phyloP scores from a whole-genome alignment of 2,888 invertebrate species.

The Operophtera brumata region DNA sequence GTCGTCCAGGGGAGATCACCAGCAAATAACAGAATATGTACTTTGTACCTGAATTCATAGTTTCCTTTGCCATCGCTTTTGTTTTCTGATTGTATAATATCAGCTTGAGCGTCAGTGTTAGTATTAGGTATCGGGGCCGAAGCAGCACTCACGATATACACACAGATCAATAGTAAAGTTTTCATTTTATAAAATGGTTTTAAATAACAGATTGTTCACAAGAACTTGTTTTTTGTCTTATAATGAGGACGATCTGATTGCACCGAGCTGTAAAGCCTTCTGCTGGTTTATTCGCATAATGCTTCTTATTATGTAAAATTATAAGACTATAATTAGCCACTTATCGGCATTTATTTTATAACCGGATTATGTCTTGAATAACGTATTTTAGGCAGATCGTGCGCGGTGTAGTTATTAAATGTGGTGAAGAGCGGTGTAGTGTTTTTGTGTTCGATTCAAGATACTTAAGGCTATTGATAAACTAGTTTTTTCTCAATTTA shows the following conservation, averaged over 20 bases:
- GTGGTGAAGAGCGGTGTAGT: no score
- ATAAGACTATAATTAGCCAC: background rate
- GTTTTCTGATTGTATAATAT: constrained; percentile 8
- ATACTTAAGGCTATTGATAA: no score
- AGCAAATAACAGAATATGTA: background rate
- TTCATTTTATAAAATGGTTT: constrained; percentile 4
- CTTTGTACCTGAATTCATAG: constrained; percentile 37
- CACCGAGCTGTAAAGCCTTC: background rate
- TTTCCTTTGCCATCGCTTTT: constrained; percentile 30
- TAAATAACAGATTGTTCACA: background rate
- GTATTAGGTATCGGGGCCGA: constrained; percentile 5
- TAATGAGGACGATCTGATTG: background rate
- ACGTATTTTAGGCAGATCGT: no score
- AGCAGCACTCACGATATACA: background rate
- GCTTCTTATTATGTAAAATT: constrained; percentile 1
- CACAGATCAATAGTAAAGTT: constrained; percentile 6
- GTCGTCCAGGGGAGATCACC: no score
- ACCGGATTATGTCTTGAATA: no score
- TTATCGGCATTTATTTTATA: no score
- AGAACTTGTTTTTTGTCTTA: background rate
- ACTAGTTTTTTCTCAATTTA: no score
- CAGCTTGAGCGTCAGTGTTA: constrained; percentile 12
- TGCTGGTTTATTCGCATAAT: background rate
- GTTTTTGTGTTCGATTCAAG: no score
- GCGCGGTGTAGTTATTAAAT: no score